phyloP scores from a whole-genome alignment of 2,113 vertebrate genomes.

The Cacatua alba region DNA sequence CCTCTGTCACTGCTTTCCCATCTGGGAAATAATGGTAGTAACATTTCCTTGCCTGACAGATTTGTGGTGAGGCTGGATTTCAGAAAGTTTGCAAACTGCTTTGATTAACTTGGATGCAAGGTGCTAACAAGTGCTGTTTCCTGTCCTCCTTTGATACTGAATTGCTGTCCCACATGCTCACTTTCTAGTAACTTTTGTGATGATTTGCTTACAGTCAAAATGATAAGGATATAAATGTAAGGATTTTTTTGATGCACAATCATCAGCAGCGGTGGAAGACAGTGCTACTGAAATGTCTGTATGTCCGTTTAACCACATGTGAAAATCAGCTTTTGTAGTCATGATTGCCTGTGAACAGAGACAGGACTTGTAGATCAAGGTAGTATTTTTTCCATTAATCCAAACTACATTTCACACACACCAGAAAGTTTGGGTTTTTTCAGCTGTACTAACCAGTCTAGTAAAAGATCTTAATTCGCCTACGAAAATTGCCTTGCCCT shows the following conservation, averaged over 20 bases:
- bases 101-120: conserved; percentile 31
- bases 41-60: not conserved
- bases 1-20: not conserved
- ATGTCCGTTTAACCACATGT: not conserved
- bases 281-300: not conserved
- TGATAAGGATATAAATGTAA: not conserved
- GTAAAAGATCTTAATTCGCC: not conserved
- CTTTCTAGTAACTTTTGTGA: not conserved
- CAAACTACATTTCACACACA: not conserved
- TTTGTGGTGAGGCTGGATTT: conserved; percentile 30
- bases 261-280: not conserved
- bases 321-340: not conserved
- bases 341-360: not conserved
- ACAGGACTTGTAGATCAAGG: not conserved
- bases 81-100: conserved; percentile 28
- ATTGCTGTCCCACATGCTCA: not conserved
- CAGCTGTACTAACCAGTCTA: not conserved
- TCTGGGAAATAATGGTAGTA: not conserved
- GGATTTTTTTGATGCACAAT: not conserved
- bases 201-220: not conserved
- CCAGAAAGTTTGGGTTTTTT: not conserved
- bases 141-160: not conserved
- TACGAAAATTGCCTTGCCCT: not conserved
- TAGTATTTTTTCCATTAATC: not conserved
- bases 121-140: conserved; percentile 45